Percentiles rank a stretch among this genome's conserved stretches.
Evolutionary conservation across 2,888 invertebrate species (phyloP).

Genomic region (Pheosia tremula): DNA sequence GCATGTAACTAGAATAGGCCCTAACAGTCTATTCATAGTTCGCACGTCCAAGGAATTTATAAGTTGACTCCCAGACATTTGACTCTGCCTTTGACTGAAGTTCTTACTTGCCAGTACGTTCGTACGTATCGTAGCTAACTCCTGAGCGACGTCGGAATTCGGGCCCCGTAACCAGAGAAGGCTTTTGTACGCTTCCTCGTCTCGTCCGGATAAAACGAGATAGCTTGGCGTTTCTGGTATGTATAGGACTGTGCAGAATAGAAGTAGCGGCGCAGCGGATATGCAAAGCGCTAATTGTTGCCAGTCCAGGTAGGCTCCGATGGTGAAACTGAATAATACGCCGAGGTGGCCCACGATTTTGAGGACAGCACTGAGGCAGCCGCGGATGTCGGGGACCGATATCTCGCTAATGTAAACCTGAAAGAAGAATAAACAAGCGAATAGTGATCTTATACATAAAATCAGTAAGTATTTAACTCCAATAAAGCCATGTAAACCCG

Average conservation of each 20-base stretch:
- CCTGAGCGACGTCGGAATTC: constrained; percentile 90
- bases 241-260: constrained; percentile 90
- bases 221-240: constrained; percentile 96
- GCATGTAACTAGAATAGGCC: constrained; percentile 92
- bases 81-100: constrained; percentile 76
- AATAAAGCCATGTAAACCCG: no score
- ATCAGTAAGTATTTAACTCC: no score
- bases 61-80: constrained; percentile 73
- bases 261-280: constrained; percentile 90
- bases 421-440: constrained; percentile 35
- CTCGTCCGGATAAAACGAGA: constrained; percentile 90
- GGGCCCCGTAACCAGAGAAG: constrained; percentile 93
- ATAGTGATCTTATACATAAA: background rate
- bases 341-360: constrained; percentile 95
- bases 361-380: constrained; percentile 93
- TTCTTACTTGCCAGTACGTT: constrained; percentile 86
- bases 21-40: constrained; percentile 80
- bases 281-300: constrained; percentile 92
- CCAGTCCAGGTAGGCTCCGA: constrained; percentile 94
- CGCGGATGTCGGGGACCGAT: constrained; percentile 93
- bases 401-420: constrained; percentile 96
- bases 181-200: constrained; percentile 86
- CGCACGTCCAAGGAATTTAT: constrained; percentile 72
- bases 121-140: constrained; percentile 88
- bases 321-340: constrained; percentile 92